These are phyloP conservation scores for Drosophila burlai DNA, from an alignment of 1,140 invertebrate genomes.

Conservation along the genomic window DNA sequence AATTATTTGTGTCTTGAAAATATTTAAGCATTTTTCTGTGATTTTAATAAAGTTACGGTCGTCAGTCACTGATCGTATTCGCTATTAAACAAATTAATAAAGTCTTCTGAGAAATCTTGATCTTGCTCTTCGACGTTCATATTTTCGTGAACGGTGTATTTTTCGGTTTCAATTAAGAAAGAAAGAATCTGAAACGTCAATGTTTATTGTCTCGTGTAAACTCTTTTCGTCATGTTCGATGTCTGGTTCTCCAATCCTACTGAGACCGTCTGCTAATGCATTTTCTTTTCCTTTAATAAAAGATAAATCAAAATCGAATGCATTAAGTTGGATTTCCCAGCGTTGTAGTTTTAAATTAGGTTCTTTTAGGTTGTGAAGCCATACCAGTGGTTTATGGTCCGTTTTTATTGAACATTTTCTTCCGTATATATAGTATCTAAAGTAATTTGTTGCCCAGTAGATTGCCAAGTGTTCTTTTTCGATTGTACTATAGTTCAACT, in stretches of 20 bases:
- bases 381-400: too few relatives aligned
- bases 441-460: constrained; percentile 21
- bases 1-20: too few relatives aligned
- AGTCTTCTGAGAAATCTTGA: background rate
- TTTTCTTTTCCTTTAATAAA: constrained; percentile 29
- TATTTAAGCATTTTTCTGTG: too few relatives aligned
- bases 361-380: constrained; percentile 4
- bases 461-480: constrained; percentile 16
- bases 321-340: background rate
- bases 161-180: background rate
- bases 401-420: too few relatives aligned
- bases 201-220: too few relatives aligned
- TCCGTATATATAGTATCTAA: too few relatives aligned
- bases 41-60: too few relatives aligned
- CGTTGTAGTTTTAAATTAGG: background rate
- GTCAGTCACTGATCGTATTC: background rate
- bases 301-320: constrained; percentile 21
- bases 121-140: background rate
- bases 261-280: too few relatives aligned
- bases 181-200: background rate
- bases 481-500: too few relatives aligned
- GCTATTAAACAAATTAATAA: background rate
- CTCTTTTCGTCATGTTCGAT: too few relatives aligned
- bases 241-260: too few relatives aligned
- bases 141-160: background rate